Evolutionary conservation across 2,113 vertebrate species (phyloP).

Genomic region (Sinocyclocheilus rhinocerous): DNA sequence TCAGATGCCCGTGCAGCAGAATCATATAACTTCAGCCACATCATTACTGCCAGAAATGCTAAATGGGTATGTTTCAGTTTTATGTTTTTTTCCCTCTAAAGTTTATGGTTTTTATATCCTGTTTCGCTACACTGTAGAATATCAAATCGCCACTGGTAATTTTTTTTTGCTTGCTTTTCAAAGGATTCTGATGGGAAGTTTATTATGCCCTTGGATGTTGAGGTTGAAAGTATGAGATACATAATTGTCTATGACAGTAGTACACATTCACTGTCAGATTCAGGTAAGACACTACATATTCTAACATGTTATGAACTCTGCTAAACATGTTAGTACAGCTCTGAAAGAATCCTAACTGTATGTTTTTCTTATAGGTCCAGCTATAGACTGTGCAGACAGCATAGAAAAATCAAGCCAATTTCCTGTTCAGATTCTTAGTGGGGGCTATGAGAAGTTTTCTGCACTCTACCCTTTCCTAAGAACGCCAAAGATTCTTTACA

Average conservation of each 20-base stretch:
- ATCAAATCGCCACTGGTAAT: not conserved
- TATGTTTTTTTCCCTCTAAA: not conserved
- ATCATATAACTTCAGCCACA: conserved; percentile 81
- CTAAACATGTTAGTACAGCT: not conserved
- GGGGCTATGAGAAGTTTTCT: conserved; percentile 81
- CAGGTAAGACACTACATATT: conserved; percentile 54
- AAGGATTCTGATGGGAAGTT: conserved; percentile 73
- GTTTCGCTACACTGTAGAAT: not conserved
- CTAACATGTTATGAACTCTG: not conserved
- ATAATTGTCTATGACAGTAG: conserved; percentile 83
- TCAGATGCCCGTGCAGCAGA: conserved; percentile 81
- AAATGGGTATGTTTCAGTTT: conserved; percentile 71
- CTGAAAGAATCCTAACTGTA: not conserved
- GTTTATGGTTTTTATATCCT: not conserved
- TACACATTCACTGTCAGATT: conserved; percentile 66
- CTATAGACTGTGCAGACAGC: conserved; percentile 62
- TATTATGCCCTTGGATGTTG: conserved; percentile 73
- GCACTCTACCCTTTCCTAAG: conserved; percentile 79
- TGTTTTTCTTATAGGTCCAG: conserved; percentile 61
- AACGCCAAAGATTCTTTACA: conserved; percentile 82
- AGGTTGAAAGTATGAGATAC: conserved; percentile 77
- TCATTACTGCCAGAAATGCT: conserved; percentile 80
- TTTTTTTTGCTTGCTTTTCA: not conserved
- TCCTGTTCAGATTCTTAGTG: conserved; percentile 76
- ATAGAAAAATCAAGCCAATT: conserved; percentile 65